Evolutionary conservation across 2,113 vertebrate species (phyloP), one percentile per base, ranked within the genome.

Genomic region (Sinocyclocheilus rhinocerous): DNA sequence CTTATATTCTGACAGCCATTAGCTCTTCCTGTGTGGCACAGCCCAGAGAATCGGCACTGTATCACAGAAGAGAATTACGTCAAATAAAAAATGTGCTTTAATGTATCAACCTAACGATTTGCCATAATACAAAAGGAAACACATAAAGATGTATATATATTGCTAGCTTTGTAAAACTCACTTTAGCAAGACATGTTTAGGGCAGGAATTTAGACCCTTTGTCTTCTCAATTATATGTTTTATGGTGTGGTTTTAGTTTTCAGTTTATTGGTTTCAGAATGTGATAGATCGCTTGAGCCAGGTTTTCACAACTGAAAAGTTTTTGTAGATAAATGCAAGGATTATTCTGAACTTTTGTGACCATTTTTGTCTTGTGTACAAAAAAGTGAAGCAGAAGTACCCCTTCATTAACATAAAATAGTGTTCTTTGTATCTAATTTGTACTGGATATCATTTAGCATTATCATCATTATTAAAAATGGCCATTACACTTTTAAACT

Each of bases 1-100:
- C 20, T 50, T 39, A 52, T 36, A 18, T 75, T 87, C n/a, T 85
- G 69, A 85, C 33, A 55, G 22, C 78, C 42, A 76, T 63, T 61
- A 67, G 73, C 11, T 36, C 13, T 76, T 18, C 57, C 76, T 76
- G 16, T 85, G 69, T 76, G 50, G 81, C 75, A 61, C 12, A 36
- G 45, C 61, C 85, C 55, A 57, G 24, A 55, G 7, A 77, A 33
- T 52, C 15, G 1, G 18, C 4, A 33, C n/a, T 26, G 22, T 50
- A 76, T 26, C 48, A 52, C 18, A n/a, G 57, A 61, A 59, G 57
- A 39, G 2, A 50, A 50, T 52, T 55, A 77, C 3, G 3, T 29
- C 48, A 55, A 33, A 5, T 10, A 29, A 52, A 52, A 55, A 48
- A 65, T 8, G 22, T 18, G 45, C 24, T 55, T 29, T 29, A 77